Conservation (phyloP, 2,797 vertebrate species). For the Ptychobarbus kaznakovi region DNA sequence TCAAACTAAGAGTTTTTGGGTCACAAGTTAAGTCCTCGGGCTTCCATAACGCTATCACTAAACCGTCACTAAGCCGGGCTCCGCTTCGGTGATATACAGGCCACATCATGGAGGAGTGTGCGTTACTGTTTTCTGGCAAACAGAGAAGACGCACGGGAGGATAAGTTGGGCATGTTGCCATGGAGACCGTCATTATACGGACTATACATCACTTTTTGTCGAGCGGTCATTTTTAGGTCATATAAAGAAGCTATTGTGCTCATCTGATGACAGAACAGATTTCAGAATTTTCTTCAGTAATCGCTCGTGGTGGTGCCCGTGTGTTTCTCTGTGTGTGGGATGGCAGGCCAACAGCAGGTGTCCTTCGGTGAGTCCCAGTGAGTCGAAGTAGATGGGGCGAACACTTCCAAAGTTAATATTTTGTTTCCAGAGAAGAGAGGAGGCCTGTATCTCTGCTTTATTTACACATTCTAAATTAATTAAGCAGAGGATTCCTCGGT, state of each 20-base stretch:
- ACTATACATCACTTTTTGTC: constrained; percentile 54
- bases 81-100: constrained; percentile 68
- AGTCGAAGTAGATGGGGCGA: constrained; percentile 69
- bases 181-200: constrained; percentile 71
- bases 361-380: constrained; percentile 69
- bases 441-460: constrained; percentile 79
- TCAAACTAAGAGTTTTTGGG: constrained; percentile 72
- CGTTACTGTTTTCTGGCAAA: constrained; percentile 59
- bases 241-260: constrained; percentile 44
- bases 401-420: constrained; percentile 84
- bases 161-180: constrained; percentile 67
- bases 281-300: constrained; percentile 36
- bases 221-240: constrained; percentile 37
- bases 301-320: constrained; percentile 33
- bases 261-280: constrained; percentile 21
- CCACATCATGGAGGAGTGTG: constrained; percentile 64
- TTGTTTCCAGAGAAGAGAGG: constrained; percentile 79
- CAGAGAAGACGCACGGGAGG: constrained; percentile 18
- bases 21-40: constrained; percentile 76
- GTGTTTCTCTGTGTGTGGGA: constrained; percentile 45
- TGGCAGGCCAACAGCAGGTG: constrained; percentile 74
- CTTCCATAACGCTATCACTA: constrained; percentile 72
- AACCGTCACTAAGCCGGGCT: constrained; percentile 67
- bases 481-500: constrained; percentile 80
- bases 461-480: constrained; percentile 85